A percentile compares a stretch with the other conserved stretches of the same genome.
Evolutionary conservation across 2,888 invertebrate genomes (phyloP).

Genomic region (Dastarcus helophoroides): DNA sequence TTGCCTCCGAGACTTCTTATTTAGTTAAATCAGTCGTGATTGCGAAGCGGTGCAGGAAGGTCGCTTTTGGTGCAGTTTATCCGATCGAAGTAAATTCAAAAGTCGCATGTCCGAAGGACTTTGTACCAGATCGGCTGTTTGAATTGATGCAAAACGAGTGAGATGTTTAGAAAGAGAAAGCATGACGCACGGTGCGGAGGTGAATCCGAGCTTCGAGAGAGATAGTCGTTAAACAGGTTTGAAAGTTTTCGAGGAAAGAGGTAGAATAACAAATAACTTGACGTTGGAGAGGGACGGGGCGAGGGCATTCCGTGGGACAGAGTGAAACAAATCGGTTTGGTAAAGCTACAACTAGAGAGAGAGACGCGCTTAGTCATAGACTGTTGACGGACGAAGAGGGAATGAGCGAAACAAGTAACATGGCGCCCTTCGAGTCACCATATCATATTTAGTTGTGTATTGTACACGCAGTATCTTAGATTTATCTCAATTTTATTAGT

Average conservation of each 20-base stretch:
- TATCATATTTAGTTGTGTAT: slow-evolving; percentile 37
- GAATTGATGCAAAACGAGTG: slow-evolving; percentile 18
- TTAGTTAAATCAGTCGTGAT: too few species aligned
- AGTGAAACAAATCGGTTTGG: slow-evolving; percentile 17
- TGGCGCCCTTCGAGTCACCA: slow-evolving; percentile 39
- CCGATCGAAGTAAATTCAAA: too few species aligned
- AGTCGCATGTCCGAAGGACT: too few species aligned
- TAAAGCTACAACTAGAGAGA: slow-evolving; percentile 18
- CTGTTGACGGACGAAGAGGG: slow-evolving; percentile 25
- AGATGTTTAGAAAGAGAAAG: slow-evolving; percentile 27
- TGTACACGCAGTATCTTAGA: slow-evolving; percentile 32
- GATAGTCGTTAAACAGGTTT: slow-evolving; percentile 36
- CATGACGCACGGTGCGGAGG: slow-evolving; percentile 27
- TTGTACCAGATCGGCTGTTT: slow-evolving; percentile 22
- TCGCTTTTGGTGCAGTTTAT: too few species aligned
- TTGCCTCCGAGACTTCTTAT: too few species aligned
- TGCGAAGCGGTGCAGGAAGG: too few species aligned
- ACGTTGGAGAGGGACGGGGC: slow-evolving; percentile 17
- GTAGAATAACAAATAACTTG: slow-evolving; percentile 28
- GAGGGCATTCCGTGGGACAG: slow-evolving; percentile 19
- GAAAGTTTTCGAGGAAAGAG: slow-evolving; percentile 35
- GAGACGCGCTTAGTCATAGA: slow-evolving; percentile 18
- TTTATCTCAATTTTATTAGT: slow-evolving; percentile 24
- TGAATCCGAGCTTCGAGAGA: slow-evolving; percentile 36
- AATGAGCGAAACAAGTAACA: slow-evolving; percentile 32